These are phyloP conservation scores for Gallirallus australis DNA, from an alignment of 2,797 vertebrate genomes.

Conservation along the genomic window DNA sequence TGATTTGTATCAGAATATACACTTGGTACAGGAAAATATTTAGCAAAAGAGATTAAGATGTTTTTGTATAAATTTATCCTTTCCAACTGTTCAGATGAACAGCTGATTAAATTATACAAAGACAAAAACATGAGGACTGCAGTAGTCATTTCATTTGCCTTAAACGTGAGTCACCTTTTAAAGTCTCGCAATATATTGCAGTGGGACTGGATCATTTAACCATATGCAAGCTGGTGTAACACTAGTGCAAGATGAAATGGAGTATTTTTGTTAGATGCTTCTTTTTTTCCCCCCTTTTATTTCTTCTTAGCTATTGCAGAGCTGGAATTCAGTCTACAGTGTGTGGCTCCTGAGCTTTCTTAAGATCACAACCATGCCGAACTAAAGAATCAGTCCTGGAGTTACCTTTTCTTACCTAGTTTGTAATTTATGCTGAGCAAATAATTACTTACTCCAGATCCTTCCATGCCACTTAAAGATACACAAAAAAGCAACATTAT, in stretches of 20 bases:
- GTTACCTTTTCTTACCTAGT: background rate
- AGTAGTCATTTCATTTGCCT: background rate
- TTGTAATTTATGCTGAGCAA: background rate
- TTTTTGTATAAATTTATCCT: background rate
- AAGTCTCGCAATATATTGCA: background rate
- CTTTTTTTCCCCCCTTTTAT: background rate
- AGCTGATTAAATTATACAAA: constrained; percentile 22
- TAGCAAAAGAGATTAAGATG: background rate
- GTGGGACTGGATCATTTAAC: background rate
- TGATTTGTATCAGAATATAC: background rate
- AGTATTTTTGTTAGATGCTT: background rate
- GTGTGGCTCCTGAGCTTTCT: background rate
- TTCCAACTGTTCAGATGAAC: constrained; percentile 33
- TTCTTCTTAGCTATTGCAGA: background rate
- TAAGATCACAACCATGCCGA: background rate
- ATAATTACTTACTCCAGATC: background rate
- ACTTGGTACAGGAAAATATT: background rate
- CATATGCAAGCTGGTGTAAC: background rate
- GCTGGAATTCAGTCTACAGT: background rate
- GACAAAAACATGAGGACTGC: background rate
- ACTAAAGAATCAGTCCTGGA: background rate
- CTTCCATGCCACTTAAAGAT: background rate
- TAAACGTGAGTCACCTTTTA: constrained; percentile 1
- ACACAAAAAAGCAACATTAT: background rate
- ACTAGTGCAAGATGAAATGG: background rate